phyloP scores from a whole-genome alignment of 2,797 vertebrate species.

The Anabacerthia variegaticeps region DNA sequence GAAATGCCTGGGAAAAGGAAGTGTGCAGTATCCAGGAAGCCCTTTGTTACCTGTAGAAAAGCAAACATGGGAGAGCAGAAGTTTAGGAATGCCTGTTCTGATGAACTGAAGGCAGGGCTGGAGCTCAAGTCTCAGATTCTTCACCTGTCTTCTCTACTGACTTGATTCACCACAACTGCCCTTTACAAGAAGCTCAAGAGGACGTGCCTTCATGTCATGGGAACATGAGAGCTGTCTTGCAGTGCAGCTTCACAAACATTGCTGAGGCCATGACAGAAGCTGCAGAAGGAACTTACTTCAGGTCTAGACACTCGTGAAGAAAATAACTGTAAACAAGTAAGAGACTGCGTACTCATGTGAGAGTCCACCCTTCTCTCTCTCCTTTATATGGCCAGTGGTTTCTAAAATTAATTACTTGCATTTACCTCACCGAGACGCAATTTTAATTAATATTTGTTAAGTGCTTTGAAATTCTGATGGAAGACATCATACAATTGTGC shows the following conservation, averaged over 20 bases:
- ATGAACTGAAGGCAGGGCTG: background rate
- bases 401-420: constrained; percentile 13
- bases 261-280: background rate
- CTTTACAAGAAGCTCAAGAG: background rate
- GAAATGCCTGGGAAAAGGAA: background rate
- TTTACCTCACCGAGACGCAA: background rate
- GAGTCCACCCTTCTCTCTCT: background rate
- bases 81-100: background rate
- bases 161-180: background rate
- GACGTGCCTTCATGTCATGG: background rate
- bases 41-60: background rate
- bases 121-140: background rate
- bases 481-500: background rate
- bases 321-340: background rate
- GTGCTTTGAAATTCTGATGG: constrained; percentile 19
- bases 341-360: background rate
- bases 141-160: background rate
- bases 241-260: background rate
- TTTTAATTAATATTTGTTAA: constrained; percentile 38
- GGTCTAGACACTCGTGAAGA: background rate
- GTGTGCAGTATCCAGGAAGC: background rate
- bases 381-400: background rate
- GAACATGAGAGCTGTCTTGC: background rate
- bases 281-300: background rate
- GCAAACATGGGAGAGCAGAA: background rate